Conservation (phyloP, 2,113 vertebrate genomes). For the Epinephelus lanceolatus region DNA sequence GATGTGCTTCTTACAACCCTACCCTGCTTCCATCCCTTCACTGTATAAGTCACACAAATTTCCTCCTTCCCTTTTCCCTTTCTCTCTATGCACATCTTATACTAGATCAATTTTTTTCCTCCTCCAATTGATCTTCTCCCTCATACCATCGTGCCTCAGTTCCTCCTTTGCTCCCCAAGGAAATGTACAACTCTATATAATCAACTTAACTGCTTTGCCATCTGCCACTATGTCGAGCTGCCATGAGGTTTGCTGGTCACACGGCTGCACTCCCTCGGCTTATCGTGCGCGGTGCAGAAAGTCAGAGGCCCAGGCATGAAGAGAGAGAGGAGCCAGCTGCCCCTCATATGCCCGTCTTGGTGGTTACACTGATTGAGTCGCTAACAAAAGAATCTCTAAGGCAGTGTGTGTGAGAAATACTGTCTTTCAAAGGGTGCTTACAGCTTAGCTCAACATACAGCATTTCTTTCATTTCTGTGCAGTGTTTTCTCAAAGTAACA, state of each 20-base stretch:
- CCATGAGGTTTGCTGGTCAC: constrained; percentile 65
- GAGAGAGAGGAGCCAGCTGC: constrained; percentile 41
- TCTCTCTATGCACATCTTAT: constrained; percentile 27
- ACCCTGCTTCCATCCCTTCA: not conserved
- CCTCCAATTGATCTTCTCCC: constrained; percentile 42
- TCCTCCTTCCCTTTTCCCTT: not conserved
- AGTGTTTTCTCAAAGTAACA: not conserved
- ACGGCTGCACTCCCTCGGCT: constrained; percentile 42
- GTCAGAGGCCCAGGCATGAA: constrained; percentile 13
- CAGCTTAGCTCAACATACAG: not conserved
- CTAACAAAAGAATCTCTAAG: constrained; percentile 40
- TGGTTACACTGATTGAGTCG: constrained; percentile 17
- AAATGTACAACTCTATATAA: constrained; percentile 73
- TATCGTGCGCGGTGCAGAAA: constrained; percentile 27
- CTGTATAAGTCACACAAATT: not conserved
- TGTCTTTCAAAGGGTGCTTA: not conserved
- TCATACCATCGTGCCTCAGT: constrained; percentile 18
- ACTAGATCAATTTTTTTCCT: constrained; percentile 10
- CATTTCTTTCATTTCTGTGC: not conserved
- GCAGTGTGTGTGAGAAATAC: constrained; percentile 5
- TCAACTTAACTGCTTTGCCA: constrained; percentile 69
- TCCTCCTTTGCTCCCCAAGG: constrained; percentile 44
- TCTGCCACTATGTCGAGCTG: constrained; percentile 59
- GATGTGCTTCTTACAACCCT: not conserved
- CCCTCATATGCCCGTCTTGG: constrained; percentile 15